These are phyloP conservation scores for Idaea straminata DNA, from an alignment of 2,888 invertebrate genomes.

Conservation along the genomic window DNA sequence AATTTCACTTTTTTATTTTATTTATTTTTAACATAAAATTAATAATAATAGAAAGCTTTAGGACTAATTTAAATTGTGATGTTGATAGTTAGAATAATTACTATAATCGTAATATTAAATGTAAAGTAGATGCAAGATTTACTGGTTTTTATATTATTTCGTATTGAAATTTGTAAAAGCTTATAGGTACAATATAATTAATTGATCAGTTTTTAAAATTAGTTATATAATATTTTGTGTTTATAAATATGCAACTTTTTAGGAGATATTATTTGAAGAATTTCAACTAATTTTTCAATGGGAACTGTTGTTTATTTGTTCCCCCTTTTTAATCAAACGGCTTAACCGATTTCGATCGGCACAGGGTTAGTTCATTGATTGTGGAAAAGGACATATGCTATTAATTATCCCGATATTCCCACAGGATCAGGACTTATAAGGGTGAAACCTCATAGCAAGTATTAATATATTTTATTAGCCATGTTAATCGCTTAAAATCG, in stretches of 20 bases:
- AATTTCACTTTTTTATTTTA: not conserved
- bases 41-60: constrained; percentile 11
- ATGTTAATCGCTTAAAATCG: not conserved
- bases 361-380: too few species aligned
- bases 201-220: not conserved
- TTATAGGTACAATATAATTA: not conserved
- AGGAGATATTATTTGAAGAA: not conserved
- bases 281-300: too few species aligned
- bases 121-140: constrained; percentile 16
- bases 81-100: constrained; percentile 13
- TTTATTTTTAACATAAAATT: constrained; percentile 7
- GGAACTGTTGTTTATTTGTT: too few species aligned
- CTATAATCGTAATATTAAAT: constrained; percentile 12
- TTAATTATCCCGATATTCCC: not conserved
- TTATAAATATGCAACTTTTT: not conserved
- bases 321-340: too few species aligned
- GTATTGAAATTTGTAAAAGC: constrained; percentile 1
- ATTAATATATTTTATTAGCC: too few species aligned
- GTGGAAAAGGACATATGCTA: too few species aligned
- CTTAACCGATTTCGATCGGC: too few species aligned
- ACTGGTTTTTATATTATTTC: constrained; percentile 13
- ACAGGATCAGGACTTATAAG: not conserved
- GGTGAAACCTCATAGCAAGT: not conserved
- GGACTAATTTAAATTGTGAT: constrained; percentile 16
- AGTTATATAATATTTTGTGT: not conserved